A percentile compares a stretch with the other conserved stretches of the same genome.
These are phyloP conservation scores for Idaea straminata DNA, from an alignment of 2,888 invertebrate species.

Conservation along the genomic window DNA sequence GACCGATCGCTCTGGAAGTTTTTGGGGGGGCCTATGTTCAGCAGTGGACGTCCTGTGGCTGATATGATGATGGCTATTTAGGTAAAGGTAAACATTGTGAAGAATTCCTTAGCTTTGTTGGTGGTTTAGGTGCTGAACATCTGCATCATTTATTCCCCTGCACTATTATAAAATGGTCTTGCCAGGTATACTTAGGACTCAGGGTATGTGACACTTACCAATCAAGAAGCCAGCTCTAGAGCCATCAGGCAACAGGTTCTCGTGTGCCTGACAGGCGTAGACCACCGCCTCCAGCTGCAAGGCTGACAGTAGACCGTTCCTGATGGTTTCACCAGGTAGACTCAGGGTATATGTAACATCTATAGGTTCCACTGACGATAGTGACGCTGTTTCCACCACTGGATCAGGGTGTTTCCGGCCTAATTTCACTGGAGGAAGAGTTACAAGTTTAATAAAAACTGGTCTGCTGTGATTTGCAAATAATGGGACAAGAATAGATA, in stretches of 20 bases:
- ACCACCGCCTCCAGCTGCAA: constrained; percentile 98
- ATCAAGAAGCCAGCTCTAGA: constrained; percentile 97
- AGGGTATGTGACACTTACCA: constrained; percentile 67
- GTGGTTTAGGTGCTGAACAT: too few relatives aligned
- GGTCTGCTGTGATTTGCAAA: background rate
- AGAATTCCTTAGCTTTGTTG: too few relatives aligned
- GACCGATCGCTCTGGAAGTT: too few relatives aligned
- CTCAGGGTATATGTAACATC: constrained; percentile 94
- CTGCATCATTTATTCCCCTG: too few relatives aligned
- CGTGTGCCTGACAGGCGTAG: constrained; percentile 98
- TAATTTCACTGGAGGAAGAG: constrained; percentile 85
- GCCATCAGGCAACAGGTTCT: constrained; percentile 92
- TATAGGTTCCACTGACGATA: constrained; percentile 96
- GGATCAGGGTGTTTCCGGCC: constrained; percentile 99
- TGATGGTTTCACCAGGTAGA: constrained; percentile 91
- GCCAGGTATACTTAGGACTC: constrained; percentile 84
- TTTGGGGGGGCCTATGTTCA: too few relatives aligned
- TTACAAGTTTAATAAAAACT: background rate
- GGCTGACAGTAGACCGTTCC: constrained; percentile 93
- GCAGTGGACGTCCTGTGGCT: too few relatives aligned
- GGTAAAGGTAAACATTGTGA: too few relatives aligned
- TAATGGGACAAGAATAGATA: constrained; percentile 3
- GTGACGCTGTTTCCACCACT: constrained; percentile 98
- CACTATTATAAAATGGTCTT: too few relatives aligned
- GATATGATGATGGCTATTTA: too few relatives aligned